Conservation (phyloP, 2,888 invertebrate genomes). For the Epinotia bilunana region DNA sequence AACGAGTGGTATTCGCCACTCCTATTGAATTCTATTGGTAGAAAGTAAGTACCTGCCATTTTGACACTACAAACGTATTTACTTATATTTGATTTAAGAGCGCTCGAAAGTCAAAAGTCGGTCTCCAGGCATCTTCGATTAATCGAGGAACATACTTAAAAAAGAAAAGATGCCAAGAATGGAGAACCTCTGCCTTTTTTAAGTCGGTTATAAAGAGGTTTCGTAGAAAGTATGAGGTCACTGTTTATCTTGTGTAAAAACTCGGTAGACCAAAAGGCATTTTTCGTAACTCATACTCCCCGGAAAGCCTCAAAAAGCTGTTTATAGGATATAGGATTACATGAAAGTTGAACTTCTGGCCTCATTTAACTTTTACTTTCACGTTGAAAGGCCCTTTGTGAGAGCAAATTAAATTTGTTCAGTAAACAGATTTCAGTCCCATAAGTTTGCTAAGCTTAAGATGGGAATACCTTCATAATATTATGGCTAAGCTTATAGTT, state of each 20-base stretch:
- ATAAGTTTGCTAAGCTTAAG: neutral
- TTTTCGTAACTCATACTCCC: neutral
- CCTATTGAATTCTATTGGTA: no score
- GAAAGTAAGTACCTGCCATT: no score
- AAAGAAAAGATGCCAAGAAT: no score
- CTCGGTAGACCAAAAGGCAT: neutral
- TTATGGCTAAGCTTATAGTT: neutral
- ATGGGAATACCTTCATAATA: neutral
- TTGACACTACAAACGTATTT: no score
- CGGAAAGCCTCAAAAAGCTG: neutral
- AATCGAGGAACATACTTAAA: no score
- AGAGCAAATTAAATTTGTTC: constrained; percentile 3
- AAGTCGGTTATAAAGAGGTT: no score
- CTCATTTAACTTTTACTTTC: constrained; percentile 4
- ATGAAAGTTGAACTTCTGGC: neutral
- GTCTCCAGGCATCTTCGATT: no score
- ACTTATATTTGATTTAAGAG: no score
- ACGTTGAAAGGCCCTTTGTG: neutral
- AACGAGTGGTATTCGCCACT: no score
- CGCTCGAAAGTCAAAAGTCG: no score
- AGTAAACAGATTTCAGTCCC: neutral
- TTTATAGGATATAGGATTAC: neutral
- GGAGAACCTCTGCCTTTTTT: no score
- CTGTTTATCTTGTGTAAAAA: neutral
- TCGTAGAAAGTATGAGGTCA: no score